These are phyloP conservation scores for Drosophila nr. perissopoda DNA, from an alignment of 2,888 invertebrate genomes.

Conservation along the genomic window DNA sequence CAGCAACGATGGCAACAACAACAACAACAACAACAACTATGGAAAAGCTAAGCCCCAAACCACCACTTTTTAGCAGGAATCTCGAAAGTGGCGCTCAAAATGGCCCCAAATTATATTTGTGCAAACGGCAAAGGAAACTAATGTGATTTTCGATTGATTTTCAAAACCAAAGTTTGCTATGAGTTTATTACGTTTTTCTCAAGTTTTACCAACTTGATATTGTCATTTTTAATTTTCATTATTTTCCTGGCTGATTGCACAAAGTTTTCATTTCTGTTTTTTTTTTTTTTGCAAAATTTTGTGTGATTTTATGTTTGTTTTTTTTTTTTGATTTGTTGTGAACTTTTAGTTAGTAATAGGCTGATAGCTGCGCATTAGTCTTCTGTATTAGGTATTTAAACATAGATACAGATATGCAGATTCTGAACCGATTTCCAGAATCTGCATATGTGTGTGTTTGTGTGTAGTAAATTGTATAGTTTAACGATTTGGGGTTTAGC, in stretches of 20 bases:
- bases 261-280: conserved; percentile 23
- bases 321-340: conserved; percentile 20
- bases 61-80: conserved; percentile 64
- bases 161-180: neutral
- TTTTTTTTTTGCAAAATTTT: neutral
- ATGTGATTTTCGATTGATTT: neutral
- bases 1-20: conserved; percentile 52
- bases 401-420: conserved; percentile 28
- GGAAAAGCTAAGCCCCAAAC: conserved; percentile 83
- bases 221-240: neutral
- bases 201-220: neutral
- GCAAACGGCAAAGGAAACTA: conserved; percentile 35
- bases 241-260: conserved; percentile 31
- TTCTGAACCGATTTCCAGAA: conserved; percentile 4
- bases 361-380: conserved; percentile 74
- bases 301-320: neutral
- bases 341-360: conserved; percentile 62
- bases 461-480: conserved; percentile 57
- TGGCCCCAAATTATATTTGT: conserved; percentile 19
- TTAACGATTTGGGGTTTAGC: conserved; percentile 85
- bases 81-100: conserved; percentile 26
- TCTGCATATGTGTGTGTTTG: conserved; percentile 23
- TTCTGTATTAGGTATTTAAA: conserved; percentile 59
- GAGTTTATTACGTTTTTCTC: neutral
- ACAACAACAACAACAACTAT: conserved; percentile 49